These are phyloP conservation scores for Xiphophorus hellerii DNA, from an alignment of 2,113 vertebrate genomes.

Conservation along the genomic window DNA sequence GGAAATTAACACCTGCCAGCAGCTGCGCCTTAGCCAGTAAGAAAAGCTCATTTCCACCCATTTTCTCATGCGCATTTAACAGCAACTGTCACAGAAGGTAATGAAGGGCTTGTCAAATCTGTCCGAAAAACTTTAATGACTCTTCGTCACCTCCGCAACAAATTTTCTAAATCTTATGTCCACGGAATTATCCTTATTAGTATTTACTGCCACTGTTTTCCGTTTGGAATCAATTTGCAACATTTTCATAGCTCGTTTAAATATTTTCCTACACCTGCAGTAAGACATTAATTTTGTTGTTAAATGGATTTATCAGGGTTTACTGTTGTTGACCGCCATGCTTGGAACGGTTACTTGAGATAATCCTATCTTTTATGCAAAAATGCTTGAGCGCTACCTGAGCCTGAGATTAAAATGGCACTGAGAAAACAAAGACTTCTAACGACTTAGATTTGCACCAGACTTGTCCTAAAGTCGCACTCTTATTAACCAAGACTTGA, in stretches of 20 bases:
- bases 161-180: neutral
- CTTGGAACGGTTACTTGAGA: neutral
- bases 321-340: neutral
- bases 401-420: too few relatives aligned
- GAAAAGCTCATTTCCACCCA: neutral
- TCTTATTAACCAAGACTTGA: too few relatives aligned
- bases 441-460: too few relatives aligned
- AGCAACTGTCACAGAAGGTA: neutral
- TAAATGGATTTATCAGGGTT: neutral
- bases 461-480: too few relatives aligned
- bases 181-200: neutral
- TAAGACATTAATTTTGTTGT: neutral
- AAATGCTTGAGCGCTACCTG: too few relatives aligned
- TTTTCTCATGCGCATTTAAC: neutral
- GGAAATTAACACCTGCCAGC: conserved; percentile 43
- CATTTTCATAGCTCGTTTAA: neutral
- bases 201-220: too few relatives aligned
- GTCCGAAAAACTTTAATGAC: neutral
- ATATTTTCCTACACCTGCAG: neutral
- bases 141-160: neutral
- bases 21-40: conserved; percentile 17
- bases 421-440: too few relatives aligned
- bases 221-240: too few relatives aligned
- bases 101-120: neutral
- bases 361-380: neutral